phyloP scores from a whole-genome alignment of 2,888 invertebrate genomes.

The Calameuta idolon region DNA sequence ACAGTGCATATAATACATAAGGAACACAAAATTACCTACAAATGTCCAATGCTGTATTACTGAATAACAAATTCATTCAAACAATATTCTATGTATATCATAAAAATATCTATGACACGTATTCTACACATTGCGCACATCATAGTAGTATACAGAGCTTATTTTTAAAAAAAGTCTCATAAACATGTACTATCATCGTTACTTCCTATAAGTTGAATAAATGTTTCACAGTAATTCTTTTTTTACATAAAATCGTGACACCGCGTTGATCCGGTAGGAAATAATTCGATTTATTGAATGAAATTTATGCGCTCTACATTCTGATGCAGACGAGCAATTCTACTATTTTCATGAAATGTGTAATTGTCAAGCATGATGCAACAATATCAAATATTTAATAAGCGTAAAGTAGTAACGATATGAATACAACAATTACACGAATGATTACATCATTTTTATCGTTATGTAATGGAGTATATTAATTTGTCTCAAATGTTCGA shows the following conservation, averaged over 20 bases:
- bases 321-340: neutral
- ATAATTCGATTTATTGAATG: neutral
- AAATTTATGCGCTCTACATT: neutral
- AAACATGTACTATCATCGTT: constrained; percentile 55
- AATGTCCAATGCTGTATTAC: neutral
- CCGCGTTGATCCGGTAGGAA: neutral
- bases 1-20: neutral
- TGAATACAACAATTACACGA: neutral
- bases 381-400: neutral
- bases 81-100: constrained; percentile 29
- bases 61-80: neutral
- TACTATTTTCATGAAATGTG: neutral
- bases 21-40: neutral
- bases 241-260: neutral
- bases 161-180: constrained; percentile 30
- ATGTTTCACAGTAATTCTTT: constrained; percentile 54
- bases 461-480: neutral
- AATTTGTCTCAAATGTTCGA: constrained; percentile 11
- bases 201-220: constrained; percentile 59
- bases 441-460: neutral
- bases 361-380: neutral
- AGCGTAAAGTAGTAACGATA: neutral
- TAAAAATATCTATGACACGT: constrained; percentile 49
- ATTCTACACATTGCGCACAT: constrained; percentile 49
- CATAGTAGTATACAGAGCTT: constrained; percentile 36